Evolutionary conservation across 2,113 vertebrate genomes (phyloP), one percentile per base, ranked within the genome.

Genomic region (Hemibagrus wyckioides): DNA sequence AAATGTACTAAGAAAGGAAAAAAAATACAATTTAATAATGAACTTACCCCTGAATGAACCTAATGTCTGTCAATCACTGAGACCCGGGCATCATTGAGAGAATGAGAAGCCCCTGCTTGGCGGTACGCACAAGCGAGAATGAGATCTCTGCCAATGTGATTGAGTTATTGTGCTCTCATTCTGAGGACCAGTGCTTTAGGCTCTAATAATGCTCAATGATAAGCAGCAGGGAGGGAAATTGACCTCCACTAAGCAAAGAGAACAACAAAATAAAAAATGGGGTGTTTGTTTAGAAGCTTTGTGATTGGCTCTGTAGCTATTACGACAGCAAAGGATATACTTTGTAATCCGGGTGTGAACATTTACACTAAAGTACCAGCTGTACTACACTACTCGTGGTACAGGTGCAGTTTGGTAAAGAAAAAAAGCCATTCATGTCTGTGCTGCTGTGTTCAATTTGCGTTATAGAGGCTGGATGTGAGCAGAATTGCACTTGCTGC

Each of bases 1-100:
- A 63, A 75, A 44, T 44, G 41, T 63, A 61, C 86, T 48, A 17
- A n/a, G 65, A 10, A 57, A 57, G 19, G 2, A 50, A n/a, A 52
- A 83, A 82, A 87, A 90, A 92, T 88, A 92, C 75, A 92, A 93
- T 92, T 92, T 91, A 90, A 93, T 89, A 87, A 91, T 90, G 90
- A 92, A 93, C 89, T 92, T 92, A 91, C 90, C 91, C 91, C 92
- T 89, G 88, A 92, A 94, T 93, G 89, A 91, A 90, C 88, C 88
- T 84, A 89, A 82, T 83, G 86, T 73, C 92, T 92, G 94, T 93
- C 93, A 94, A 92, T 95, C 94, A 94, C 89, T 33, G 39, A 48
- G 41, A 30, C 41, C 88, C 79, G 33, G 89, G 65, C 39, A 71
- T 81, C 48, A 75, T 41, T 44, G 33, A 48, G 85, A 52, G 56